A percentile compares a stretch with the other conserved stretches of the same genome.
Evolutionary conservation across 2,113 vertebrate species (phyloP).

Genomic region (Isichthys henryi): DNA sequence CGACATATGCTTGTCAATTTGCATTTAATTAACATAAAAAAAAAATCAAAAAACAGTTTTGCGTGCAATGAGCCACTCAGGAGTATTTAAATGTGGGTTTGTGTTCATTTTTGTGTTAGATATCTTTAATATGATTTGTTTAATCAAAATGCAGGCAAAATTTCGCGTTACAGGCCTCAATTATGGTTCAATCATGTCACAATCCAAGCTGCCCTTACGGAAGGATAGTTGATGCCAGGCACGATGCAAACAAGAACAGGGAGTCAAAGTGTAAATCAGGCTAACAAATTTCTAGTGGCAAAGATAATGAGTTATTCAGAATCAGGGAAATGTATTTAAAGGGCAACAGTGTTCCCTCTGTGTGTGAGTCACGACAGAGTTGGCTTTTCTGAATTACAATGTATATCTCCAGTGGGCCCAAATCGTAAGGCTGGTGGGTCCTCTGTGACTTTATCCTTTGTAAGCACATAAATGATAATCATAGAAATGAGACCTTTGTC

Average conservation of each 20-base stretch:
- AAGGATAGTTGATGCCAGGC: slow-evolving; percentile 21
- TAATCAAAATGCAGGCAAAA: slow-evolving; percentile 20
- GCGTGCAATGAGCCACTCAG: neutral
- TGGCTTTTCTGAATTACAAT: slow-evolving; percentile 20
- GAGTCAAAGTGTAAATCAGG: neutral
- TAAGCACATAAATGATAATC: slow-evolving; percentile 33
- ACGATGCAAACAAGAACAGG: slow-evolving; percentile 26
- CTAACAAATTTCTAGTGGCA: slow-evolving; percentile 19
- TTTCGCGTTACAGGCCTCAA: slow-evolving; percentile 13
- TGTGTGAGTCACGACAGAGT: slow-evolving; percentile 18
- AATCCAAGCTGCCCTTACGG: slow-evolving; percentile 19
- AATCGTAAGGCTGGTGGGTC: slow-evolving; percentile 39
- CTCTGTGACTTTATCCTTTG: slow-evolving; percentile 32
- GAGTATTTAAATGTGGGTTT: neutral
- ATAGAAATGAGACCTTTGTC: slow-evolving; percentile 32
- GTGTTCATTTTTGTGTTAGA: neutral
- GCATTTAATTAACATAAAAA: neutral
- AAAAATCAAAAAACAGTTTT: neutral
- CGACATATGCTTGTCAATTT: neutral
- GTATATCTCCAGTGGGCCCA: slow-evolving; percentile 27
- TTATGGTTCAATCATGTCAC: slow-evolving; percentile 41
- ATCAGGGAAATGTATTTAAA: slow-evolving; percentile 19
- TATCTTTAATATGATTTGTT: slow-evolving; percentile 15
- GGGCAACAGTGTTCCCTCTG: slow-evolving; percentile 17
- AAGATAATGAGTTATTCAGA: slow-evolving; percentile 35